Evolutionary conservation across 2,113 vertebrate species (phyloP).

Genomic region (Strigops habroptila): DNA sequence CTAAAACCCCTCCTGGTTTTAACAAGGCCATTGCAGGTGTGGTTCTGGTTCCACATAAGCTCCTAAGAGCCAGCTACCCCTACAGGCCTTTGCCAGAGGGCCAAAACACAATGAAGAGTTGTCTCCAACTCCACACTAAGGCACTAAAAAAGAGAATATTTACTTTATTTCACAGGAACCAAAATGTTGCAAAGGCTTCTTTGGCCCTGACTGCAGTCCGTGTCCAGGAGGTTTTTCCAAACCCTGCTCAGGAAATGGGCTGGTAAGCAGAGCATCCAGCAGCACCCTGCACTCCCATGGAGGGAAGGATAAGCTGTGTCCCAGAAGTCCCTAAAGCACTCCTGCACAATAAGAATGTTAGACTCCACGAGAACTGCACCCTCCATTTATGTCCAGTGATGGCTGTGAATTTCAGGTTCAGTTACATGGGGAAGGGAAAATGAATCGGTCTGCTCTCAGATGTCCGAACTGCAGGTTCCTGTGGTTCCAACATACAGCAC

Average conservation of each 20-base stretch:
- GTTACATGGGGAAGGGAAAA: neutral
- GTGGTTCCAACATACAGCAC: neutral
- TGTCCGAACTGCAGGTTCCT: neutral
- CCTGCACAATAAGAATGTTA: neutral
- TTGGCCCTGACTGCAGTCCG: conserved; percentile 80
- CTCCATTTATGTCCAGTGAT: neutral
- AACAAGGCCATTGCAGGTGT: neutral
- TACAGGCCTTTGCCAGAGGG: neutral
- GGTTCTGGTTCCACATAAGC: neutral
- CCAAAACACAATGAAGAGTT: neutral
- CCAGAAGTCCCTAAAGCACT: neutral
- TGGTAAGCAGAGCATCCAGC: conserved; percentile 69
- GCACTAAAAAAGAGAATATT: neutral
- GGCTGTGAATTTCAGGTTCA: neutral
- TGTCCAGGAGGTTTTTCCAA: conserved; percentile 86
- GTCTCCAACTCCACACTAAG: neutral
- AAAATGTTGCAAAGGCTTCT: conserved; percentile 89
- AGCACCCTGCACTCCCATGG: accelerated
- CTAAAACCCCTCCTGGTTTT: neutral
- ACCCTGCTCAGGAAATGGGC: conserved; percentile 85
- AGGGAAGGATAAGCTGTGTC: neutral
- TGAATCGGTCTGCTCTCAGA: neutral
- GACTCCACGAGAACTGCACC: neutral
- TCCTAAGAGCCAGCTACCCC: neutral
- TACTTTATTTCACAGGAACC: conserved; percentile 72